Evolutionary conservation across 2,888 invertebrate species (phyloP), one percentile per base, ranked within the genome.

Genomic region (Strigamia maritima): DNA sequence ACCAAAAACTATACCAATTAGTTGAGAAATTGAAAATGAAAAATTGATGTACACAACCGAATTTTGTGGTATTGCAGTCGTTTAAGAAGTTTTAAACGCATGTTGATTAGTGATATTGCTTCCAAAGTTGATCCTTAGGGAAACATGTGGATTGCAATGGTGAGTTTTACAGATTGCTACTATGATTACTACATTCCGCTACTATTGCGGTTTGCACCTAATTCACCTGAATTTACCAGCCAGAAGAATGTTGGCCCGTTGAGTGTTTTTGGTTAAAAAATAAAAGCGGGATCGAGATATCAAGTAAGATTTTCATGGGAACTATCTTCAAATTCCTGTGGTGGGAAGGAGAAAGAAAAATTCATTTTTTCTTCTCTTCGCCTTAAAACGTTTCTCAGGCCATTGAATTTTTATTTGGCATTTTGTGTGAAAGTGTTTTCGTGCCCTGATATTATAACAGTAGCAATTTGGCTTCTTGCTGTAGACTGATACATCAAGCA

Each of bases 371-470:
- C 19, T 22, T 26, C 26, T 28, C 12, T 70, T 24, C 70, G 12
- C 6, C 70, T 28, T 14, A 54, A 26, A 70, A 70, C 70, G 28
- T 70, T 70, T 70, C 70, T 1, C 70, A 70, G 70, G 70, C 26
- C 70, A 70, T 70, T 70, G 70, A 70, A 70, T 70, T 70, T 70
- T 70, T 70, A 28, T 70, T 28, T 70, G 26, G 70, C 70, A 70
- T 70, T 70, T 70, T 70, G 28, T 70, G 28, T 14, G 12, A 70
- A 60, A 70, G 28, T 70, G 70, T 70, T 70, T 70, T 70, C 26
- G 28, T 70, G 26, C 70, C 4, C 26, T 70, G 2, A 28, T 28
- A 26, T 28, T 70, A n/a, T 28, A 70, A 6, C 14, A 28, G 54
- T 54, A 19, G 54, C 7, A 54, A 54, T 54, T 54, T 54, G 54